Base-by-base conservation (phyloP, 2,113 vertebrate species). In the Xenus cinereus region DNA sequence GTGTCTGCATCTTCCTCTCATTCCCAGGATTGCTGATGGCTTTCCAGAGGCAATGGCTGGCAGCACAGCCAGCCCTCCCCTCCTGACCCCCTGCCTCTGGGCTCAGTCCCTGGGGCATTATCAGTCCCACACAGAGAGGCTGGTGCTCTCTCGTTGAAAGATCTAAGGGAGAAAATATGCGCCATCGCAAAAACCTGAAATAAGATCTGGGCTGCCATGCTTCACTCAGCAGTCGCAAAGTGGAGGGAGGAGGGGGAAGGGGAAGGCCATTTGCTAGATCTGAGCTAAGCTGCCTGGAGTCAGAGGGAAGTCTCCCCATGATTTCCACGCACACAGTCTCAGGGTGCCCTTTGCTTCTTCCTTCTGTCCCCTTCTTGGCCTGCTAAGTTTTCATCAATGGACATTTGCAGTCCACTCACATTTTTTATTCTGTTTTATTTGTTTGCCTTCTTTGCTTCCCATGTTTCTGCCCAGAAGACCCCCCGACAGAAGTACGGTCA, bases 161-260 rank as follows among this genome's bases (percentile, higher is more conserved):
- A 94, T 94, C 95, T 95, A 68, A 95, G 84, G 43, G 60, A 45
- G 56, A 46, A 92, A 97, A 91, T 91, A 94, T 48, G 57, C 6
- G 0, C 62, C 73, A 54, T 7, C 0, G 3, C 64, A 74, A 74
- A 74, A 28, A 62, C 30, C 60, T 94, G 95, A 96, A 95, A 96
- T 67, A 33, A 90, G 93, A 95, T 94, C 93, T 87, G 74, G 56
- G 87, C 69, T 87, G 91, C 84, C 73, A 27, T 84, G 46, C 37
- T 90, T 91, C 73, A 18, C 68, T 90, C 90, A 60, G 51, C 43
- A 64, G 50, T 28, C 67, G 50, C 64, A 41, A 45, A 21, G 3
- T 2, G 3, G 51, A 85, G 56, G 60, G 60, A 72, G 37, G 56
- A 72, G 82, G 79, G 71, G 60, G 37, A 45, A 82, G 37, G 81